Percentiles rank a stretch among this genome's conserved stretches.
Evolutionary conservation across 2,888 invertebrate genomes (phyloP).

Genomic region (Antheraea yamamai): DNA sequence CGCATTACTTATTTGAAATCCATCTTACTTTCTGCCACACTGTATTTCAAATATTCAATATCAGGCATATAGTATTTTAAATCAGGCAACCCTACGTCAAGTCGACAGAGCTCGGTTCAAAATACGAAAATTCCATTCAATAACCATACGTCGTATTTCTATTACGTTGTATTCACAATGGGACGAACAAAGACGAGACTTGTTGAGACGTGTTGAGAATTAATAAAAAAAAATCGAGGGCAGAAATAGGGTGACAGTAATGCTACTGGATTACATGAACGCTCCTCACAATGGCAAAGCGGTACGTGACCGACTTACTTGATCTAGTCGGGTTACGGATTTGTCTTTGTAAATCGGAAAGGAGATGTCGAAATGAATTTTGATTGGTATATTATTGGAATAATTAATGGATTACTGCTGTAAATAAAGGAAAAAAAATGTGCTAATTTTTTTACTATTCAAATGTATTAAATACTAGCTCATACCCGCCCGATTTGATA

Average conservation of each 20-base stretch:
- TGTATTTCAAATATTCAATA: not conserved
- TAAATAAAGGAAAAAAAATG: not conserved
- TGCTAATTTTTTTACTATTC: not conserved
- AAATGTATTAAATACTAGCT: not conserved
- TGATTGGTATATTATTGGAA: not conserved
- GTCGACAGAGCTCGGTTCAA: slow-evolving; percentile 43
- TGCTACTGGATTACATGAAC: slow-evolving; percentile 61
- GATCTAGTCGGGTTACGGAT: slow-evolving; percentile 55
- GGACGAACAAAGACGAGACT: slow-evolving; percentile 64
- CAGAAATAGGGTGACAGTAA: slow-evolving; percentile 65
- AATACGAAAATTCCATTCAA: slow-evolving; percentile 58
- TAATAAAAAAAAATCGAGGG: slow-evolving; percentile 60
- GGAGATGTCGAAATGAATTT: slow-evolving; percentile 2
- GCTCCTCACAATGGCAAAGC: slow-evolving; percentile 66
- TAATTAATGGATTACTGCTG: not conserved
- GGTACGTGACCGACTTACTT: slow-evolving; percentile 66
- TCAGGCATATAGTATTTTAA: not conserved
- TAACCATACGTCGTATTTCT: slow-evolving; percentile 56
- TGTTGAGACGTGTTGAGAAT: slow-evolving; percentile 69
- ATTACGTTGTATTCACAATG: slow-evolving; percentile 64
- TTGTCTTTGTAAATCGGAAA: slow-evolving; percentile 40
- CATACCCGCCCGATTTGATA: no score
- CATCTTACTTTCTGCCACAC: not conserved
- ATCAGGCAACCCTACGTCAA: slow-evolving; percentile 1
- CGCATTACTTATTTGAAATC: not conserved